Evolutionary conservation across 1,140 invertebrate species (phyloP).

Genomic region (Andricus grossulariae): DNA sequence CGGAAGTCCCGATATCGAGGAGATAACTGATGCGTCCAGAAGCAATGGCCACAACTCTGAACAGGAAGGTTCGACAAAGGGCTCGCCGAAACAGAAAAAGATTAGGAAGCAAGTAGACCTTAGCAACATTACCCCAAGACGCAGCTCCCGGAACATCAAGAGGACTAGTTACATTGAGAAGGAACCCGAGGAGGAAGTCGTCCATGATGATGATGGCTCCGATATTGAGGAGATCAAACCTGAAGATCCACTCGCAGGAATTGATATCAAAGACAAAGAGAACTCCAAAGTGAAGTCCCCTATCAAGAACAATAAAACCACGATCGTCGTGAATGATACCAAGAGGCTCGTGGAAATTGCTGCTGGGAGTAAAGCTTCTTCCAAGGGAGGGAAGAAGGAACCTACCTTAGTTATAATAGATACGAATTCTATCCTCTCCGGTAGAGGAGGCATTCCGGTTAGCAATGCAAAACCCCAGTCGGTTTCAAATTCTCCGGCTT

Average conservation of each 20-base stretch:
- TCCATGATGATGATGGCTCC: slow-evolving; percentile 78
- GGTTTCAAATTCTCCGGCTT: slow-evolving; percentile 66
- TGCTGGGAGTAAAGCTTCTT: slow-evolving; percentile 73
- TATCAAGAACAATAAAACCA: slow-evolving; percentile 74
- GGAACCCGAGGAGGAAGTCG: slow-evolving; percentile 77
- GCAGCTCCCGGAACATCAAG: slow-evolving; percentile 81
- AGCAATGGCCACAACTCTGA: slow-evolving; percentile 61
- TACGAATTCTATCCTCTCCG: slow-evolving; percentile 83
- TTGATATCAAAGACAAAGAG: slow-evolving; percentile 72
- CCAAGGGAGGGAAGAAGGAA: slow-evolving; percentile 81
- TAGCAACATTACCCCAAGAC: slow-evolving; percentile 75
- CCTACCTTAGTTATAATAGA: slow-evolving; percentile 87
- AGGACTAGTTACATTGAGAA: slow-evolving; percentile 80
- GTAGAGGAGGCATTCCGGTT: slow-evolving; percentile 79
- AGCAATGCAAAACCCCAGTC: slow-evolving; percentile 64
- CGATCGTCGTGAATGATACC: slow-evolving; percentile 85
- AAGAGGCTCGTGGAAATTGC: slow-evolving; percentile 85
- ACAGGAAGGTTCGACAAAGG: slow-evolving; percentile 46
- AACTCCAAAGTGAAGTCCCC: slow-evolving; percentile 70
- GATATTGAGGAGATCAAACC: slow-evolving; percentile 82
- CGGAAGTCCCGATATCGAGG: slow-evolving; percentile 71
- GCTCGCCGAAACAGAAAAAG: slow-evolving; percentile 65
- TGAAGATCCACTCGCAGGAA: slow-evolving; percentile 81
- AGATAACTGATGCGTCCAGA: slow-evolving; percentile 65
- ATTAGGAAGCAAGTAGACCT: slow-evolving; percentile 69